Evolutionary conservation across 2,113 vertebrate species (phyloP).

Genomic region (Polyodon spathula): DNA sequence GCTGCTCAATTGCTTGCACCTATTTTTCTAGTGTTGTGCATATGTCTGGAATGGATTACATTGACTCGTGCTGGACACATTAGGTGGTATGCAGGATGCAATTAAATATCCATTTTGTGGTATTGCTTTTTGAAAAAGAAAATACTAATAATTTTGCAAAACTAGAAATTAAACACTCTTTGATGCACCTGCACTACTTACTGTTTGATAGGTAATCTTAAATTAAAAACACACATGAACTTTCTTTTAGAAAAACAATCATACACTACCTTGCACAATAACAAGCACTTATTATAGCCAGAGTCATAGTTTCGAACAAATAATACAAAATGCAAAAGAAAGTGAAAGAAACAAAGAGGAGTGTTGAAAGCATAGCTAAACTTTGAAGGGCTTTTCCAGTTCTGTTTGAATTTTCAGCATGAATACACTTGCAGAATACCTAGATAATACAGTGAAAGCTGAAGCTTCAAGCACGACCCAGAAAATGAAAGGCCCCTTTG

Average conservation of each 20-base stretch:
- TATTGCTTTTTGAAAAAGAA: no score
- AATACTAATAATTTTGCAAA: no score
- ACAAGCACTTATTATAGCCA: no score
- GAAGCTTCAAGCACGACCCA: slow-evolving; percentile 28
- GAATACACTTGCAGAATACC: slow-evolving; percentile 40
- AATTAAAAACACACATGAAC: no score
- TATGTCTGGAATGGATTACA: slow-evolving; percentile 92
- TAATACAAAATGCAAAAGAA: not conserved
- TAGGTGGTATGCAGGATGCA: no score
- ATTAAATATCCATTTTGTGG: no score
- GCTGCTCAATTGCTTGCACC: slow-evolving; percentile 97
- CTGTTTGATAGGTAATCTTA: no score
- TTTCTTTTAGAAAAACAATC: no score
- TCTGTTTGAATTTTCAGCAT: slow-evolving; percentile 41
- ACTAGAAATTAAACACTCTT: no score
- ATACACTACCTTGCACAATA: no score
- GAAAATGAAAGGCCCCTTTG: slow-evolving; percentile 36
- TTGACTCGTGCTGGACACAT: slow-evolving; percentile 69
- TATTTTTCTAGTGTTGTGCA: slow-evolving; percentile 76
- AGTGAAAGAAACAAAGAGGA: slow-evolving; percentile 14
- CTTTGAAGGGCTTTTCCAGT: slow-evolving; percentile 26
- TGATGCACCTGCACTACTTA: no score
- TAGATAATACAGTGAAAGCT: slow-evolving; percentile 49
- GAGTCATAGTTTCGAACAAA: no score
- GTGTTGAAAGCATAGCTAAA: slow-evolving; percentile 26